Base-by-base conservation (phyloP, 1,140 invertebrate species). In the Dendrolimus punctatus region DNA sequence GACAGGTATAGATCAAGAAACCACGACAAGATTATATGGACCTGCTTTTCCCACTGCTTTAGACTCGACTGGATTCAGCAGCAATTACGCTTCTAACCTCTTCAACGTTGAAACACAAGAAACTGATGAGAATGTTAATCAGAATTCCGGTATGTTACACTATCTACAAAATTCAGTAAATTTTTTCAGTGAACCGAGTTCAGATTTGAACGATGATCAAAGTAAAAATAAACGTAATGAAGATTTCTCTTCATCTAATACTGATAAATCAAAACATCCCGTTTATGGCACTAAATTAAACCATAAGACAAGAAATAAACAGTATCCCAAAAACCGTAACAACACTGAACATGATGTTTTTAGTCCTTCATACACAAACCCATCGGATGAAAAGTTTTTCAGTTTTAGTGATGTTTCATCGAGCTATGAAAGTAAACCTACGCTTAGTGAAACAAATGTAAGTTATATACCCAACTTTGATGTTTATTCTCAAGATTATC, bases 271-370 rank as follows among this genome's bases (percentile, higher is more conserved):
- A 49, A 70, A 75, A 55, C 58, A 66, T 10, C 78, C 75, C 5
- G 64, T 73, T 5, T 85, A 85, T 60, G 82, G 82, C 9, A 64
- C 80, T 36, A 85, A 85, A 61, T 46, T 85, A 53, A 72, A 52
- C 56, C 66, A 66, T 3, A 23, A 23, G 23, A 23, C 23, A n/a
- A 80, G 70, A 53, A 53, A 60, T 48, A 82, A 64, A 60, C 68
- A 55, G 49, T 74, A 66, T 58, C 39, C 50, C 23, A 66, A 64
- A 55, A 65, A 66, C 42, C 67, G 61, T 40, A 81, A 76, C 55
- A 58, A 68, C 10, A 60, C 75, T 37, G 70, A 72, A 39, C 58
- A 58, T 51, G 70, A 73, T 61, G 46, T 45, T 8, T 63, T 51
- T 40, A 62, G 45, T 39, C 55, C 41, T 39, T 53, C 46, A 40